These are phyloP conservation scores for Xiphorhynchus elegans DNA, from an alignment of 2,113 vertebrate genomes.

Conservation along the genomic window DNA sequence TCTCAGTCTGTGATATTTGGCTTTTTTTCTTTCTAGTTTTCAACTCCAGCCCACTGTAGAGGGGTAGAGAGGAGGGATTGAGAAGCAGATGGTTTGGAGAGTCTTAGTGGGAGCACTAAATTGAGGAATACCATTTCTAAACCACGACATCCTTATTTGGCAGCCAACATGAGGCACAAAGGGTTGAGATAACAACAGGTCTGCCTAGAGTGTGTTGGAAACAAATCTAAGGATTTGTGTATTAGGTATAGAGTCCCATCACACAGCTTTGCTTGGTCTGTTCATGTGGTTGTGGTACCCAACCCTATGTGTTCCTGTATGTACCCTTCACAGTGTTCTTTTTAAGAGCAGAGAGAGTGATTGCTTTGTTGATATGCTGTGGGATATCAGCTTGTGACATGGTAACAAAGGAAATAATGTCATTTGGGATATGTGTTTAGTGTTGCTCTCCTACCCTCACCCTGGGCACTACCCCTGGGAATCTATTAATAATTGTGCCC, in stretches of 20 bases:
- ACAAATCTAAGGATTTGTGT: background rate
- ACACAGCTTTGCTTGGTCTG: background rate
- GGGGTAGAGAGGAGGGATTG: too few relatives aligned
- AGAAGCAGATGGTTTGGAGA: background rate
- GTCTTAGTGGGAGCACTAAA: background rate
- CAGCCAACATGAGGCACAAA: too few relatives aligned
- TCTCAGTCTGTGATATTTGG: background rate
- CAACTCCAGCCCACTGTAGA: background rate
- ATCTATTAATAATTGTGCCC: too few relatives aligned
- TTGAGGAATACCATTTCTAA: background rate
- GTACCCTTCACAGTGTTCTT: too few relatives aligned
- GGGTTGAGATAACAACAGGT: background rate
- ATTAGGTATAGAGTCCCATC: background rate
- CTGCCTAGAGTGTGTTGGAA: background rate
- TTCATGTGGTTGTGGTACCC: background rate
- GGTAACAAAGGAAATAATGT: background rate
- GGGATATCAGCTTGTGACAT: too few relatives aligned
- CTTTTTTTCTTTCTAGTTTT: background rate
- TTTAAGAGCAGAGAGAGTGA: background rate
- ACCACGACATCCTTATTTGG: background rate
- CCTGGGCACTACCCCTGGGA: fast-evolving
- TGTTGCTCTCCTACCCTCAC: background rate
- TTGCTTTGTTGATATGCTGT: background rate
- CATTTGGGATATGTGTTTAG: background rate
- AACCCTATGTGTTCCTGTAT: background rate